These are phyloP conservation scores for Neoascia interrupta DNA, from an alignment of 2,888 invertebrate genomes.

Conservation along the genomic window DNA sequence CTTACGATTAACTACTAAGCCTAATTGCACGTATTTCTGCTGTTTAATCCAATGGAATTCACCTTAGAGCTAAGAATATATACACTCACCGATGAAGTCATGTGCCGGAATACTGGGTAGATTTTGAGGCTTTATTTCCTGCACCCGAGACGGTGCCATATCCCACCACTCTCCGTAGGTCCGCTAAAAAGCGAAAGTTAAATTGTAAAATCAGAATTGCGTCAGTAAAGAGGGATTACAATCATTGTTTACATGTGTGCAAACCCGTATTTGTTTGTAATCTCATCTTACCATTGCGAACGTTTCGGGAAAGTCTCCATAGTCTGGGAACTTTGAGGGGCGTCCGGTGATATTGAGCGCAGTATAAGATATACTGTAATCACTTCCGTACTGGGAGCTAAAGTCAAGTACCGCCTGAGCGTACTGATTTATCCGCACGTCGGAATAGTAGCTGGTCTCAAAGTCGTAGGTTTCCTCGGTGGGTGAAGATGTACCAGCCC, in stretches of 20 bases:
- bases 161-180: constrained; percentile 93
- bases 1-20: too few relatives aligned
- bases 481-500: constrained; percentile 34
- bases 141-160: constrained; percentile 85
- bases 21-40: too few relatives aligned
- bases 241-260: constrained; percentile 12
- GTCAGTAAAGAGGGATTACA: not conserved
- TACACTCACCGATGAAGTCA: constrained; percentile 87
- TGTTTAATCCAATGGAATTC: too few relatives aligned
- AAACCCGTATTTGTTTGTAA: constrained; percentile 31
- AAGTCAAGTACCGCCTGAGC: constrained; percentile 89
- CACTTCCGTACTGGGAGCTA: constrained; percentile 94
- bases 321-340: constrained; percentile 91
- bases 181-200: constrained; percentile 81
- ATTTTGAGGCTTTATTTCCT: constrained; percentile 88
- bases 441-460: constrained; percentile 54
- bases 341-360: constrained; percentile 92
- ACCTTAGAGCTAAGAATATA: too few relatives aligned
- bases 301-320: constrained; percentile 94
- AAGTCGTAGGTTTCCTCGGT: constrained; percentile 43
- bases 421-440: constrained; percentile 84
- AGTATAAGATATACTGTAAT: constrained; percentile 92
- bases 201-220: not conserved
- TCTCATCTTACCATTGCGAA: constrained; percentile 89
- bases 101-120: constrained; percentile 84